A percentile compares a stretch with the other conserved stretches of the same genome.
Evolutionary conservation across 2,797 vertebrate genomes (phyloP).

Genomic region (Hydrophis major): DNA sequence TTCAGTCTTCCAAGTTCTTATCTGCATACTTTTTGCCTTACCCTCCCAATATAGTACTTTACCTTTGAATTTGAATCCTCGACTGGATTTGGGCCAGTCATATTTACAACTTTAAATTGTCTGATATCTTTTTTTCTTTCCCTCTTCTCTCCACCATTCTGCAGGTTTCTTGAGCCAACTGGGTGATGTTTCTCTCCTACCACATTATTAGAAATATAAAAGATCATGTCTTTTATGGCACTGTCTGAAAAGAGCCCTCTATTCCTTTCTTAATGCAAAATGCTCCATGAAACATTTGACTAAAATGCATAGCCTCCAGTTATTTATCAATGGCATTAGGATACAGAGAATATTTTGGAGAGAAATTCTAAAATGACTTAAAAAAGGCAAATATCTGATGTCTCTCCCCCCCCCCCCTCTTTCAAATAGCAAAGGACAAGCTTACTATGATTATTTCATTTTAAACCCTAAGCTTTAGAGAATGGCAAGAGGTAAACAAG

Average conservation of each 20-base stretch:
- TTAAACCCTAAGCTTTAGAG: neutral
- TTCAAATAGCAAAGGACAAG: conserved; percentile 10
- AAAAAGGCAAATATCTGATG: neutral
- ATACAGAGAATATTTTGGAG: neutral
- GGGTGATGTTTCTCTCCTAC: neutral
- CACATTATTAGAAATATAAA: conserved; percentile 3
- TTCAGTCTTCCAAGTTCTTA: neutral
- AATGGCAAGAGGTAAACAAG: neutral
- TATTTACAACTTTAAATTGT: neutral
- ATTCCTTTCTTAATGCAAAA: conserved; percentile 1
- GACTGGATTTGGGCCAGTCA: neutral
- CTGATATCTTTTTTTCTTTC: neutral
- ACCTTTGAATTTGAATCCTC: neutral
- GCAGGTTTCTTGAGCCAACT: neutral
- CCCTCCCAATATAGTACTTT: neutral
- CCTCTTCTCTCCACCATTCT: neutral
- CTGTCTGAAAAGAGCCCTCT: neutral
- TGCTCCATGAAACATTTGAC: neutral
- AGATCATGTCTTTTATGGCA: neutral
- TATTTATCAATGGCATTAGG: conserved; percentile 15
- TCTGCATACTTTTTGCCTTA: neutral
- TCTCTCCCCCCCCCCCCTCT: neutral
- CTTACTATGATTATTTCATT: conserved; percentile 12
- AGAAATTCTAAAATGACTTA: neutral
- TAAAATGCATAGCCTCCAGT: rapidly evolving